Evolutionary conservation across 2,797 vertebrate species (phyloP).

Genomic region (Chaetodon trifasciatus): DNA sequence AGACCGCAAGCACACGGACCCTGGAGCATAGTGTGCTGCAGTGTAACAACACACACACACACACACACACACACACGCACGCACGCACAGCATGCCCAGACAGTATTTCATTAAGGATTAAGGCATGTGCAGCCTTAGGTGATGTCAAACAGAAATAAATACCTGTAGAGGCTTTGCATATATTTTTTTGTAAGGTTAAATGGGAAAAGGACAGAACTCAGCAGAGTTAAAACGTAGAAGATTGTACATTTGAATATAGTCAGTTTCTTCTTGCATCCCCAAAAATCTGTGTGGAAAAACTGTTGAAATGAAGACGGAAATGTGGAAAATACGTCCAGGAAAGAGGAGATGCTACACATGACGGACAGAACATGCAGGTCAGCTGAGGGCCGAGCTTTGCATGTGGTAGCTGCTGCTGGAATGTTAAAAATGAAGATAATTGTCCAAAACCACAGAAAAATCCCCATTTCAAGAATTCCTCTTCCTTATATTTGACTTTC

Average conservation of each 20-base stretch:
- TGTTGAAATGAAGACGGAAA: background rate
- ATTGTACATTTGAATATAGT: slow-evolving; percentile 26
- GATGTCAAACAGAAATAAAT: slow-evolving; percentile 58
- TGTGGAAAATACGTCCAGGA: background rate
- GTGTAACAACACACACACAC: background rate
- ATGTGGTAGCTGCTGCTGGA: background rate
- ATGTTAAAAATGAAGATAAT: background rate
- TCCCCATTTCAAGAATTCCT: background rate
- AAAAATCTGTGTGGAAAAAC: background rate
- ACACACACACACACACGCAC: slow-evolving; percentile 11
- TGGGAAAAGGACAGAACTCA: slow-evolving; percentile 42
- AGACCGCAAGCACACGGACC: background rate
- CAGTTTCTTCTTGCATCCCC: background rate
- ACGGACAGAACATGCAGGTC: background rate
- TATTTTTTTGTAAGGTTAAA: slow-evolving; percentile 46
- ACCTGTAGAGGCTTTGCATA: slow-evolving; percentile 54
- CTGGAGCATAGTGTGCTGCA: slow-evolving; percentile 2
- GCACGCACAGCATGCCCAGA: slow-evolving; percentile 7
- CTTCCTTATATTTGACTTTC: background rate
- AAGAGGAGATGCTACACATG: background rate
- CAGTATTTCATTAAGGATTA: slow-evolving; percentile 66
- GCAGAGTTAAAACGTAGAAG: slow-evolving; percentile 15
- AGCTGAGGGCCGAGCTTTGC: background rate
- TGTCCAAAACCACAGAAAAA: background rate
- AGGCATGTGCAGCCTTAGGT: slow-evolving; percentile 36